Evolutionary conservation across 2,113 vertebrate genomes (phyloP), one percentile per base, ranked within the genome.

Genomic region (Speoplatyrhinus poulsoni): DNA sequence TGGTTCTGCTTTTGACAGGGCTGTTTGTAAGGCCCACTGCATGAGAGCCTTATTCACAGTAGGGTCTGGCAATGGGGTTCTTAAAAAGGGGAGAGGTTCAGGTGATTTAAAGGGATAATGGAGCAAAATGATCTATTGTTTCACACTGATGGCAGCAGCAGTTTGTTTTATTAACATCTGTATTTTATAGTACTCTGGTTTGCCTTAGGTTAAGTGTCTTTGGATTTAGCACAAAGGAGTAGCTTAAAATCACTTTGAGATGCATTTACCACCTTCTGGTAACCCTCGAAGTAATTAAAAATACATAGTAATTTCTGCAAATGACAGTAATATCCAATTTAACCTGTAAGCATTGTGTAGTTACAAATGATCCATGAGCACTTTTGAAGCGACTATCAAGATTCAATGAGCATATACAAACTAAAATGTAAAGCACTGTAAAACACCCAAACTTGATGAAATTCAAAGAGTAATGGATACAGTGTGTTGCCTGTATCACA

Each of bases 161-260:
- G 75, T 74, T 80, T 69, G 75, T 86, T 85, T 90, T 47, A 81
- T 83, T 79, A 83, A 79, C 87, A 84, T 72, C 81, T 87, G 73
- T 86, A 79, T 84, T 83, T 82, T 55, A 82, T 82, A 82, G 59
- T 74, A 47, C 73, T 61, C 9, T 16, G 54, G 54, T 55, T n/a
- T 55, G 16, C 53, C n/a, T 13, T 54, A 15, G 53, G 13, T 54
- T 54, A 16, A n/a, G 53, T 13, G 53, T 48, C 26, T 64, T 77
- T 87, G 60, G 57, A 48, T 67, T 13, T 61, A 54, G 55, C 6
- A 77, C 46, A 81, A 75, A 72, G 1, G 19, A 67, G 76, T 49
- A 0, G 32, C 50, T 68, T 79, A 70, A 58, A 70, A 73, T 79
- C 71, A 72, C 7, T 61, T 5, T 13, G 41, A 46, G 15, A 13